Base-by-base conservation (phyloP, 2,888 invertebrate genomes). In the Xylocampa areola region DNA sequence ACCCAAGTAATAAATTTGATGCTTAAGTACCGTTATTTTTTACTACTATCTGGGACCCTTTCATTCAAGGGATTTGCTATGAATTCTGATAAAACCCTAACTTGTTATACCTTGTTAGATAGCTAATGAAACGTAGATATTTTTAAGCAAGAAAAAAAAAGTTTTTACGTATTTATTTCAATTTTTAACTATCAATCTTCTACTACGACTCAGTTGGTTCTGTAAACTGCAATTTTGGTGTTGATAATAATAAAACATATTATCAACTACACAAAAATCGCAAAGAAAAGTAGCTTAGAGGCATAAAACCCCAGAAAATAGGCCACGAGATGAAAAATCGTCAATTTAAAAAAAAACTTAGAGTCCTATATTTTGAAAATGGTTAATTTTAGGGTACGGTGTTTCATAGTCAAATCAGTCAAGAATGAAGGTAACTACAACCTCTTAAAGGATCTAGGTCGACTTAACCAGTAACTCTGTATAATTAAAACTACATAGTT, bases 401-500 rank as follows among this genome's bases (percentile, higher is more conserved):
- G 29, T 29, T 29, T 29, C 29, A 29, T 29, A 29, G 29, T n/a
- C 36, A 36, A 36, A 36, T 21, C 14, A 19, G 21, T 21, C 11
- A 19, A n/a, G 16, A 36, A 21, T 36, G 36, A 36, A n/a, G 21
- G 21, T 1, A 19, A 36, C 36, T 21, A 21, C 2, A 21, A 37
- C 23, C 23, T 37, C 14, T 23, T 23, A 37, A 37, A 6, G 13
- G 37, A 23, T 23, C 37, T 23, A 37, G 37, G 37, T 37, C 37
- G 37, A 37, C 37, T 37, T 23, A 37, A 37, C 37, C 37, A 17
- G 40, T 40, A 40, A n/a, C n/a, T n/a, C n/a, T n/a, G n/a, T n/a
- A n/a, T n/a, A n/a, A n/a, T n/a, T n/a, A n/a, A n/a, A n/a, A n/a
- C n/a, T n/a, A n/a, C n/a, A n/a, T n/a, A n/a, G n/a, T n/a, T n/a